These are phyloP conservation scores for Sphenopsis melanotis DNA, from an alignment of 2,797 vertebrate species.

Conservation along the genomic window DNA sequence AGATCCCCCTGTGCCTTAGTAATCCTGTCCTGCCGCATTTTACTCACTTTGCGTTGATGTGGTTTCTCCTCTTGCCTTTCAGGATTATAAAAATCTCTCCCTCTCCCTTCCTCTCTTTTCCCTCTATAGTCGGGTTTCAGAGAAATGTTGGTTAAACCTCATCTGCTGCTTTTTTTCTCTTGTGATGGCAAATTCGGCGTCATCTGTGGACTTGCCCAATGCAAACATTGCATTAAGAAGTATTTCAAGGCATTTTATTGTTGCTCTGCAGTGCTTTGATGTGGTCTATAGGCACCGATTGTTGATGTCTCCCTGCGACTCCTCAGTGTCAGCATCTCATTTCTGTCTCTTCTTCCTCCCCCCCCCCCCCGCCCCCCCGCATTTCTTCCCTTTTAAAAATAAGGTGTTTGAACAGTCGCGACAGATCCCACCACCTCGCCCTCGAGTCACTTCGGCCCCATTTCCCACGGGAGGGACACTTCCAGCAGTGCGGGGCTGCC, in stretches of 20 bases:
- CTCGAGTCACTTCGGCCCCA: background rate
- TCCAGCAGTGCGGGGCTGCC: background rate
- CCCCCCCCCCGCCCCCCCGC: too few species aligned
- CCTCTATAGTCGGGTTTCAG: background rate
- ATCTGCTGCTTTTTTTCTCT: background rate
- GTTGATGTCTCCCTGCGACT: background rate
- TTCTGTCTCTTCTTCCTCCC: background rate
- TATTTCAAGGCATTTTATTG: background rate
- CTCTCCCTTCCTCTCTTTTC: background rate
- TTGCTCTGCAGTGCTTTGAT: background rate
- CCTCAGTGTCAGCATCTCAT: background rate
- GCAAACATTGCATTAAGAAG: constrained; percentile 11
- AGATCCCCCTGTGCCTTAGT: background rate
- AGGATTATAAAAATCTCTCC: constrained; percentile 12
- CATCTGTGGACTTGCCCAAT: background rate
- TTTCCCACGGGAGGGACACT: background rate
- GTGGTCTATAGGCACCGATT: constrained; percentile 3
- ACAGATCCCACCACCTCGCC: background rate
- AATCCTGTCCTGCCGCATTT: background rate
- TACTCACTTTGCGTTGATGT: background rate
- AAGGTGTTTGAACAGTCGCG: rapidly evolving
- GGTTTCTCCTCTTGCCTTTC: constrained; percentile 26
- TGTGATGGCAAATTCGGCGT: constrained; percentile 28
- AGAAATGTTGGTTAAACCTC: constrained; percentile 41
- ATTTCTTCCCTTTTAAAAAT: background rate